A percentile compares a stretch with the other conserved stretches of the same genome.
Conservation (phyloP, 2,888 invertebrate genomes). For the Diachrysia chrysitis region DNA sequence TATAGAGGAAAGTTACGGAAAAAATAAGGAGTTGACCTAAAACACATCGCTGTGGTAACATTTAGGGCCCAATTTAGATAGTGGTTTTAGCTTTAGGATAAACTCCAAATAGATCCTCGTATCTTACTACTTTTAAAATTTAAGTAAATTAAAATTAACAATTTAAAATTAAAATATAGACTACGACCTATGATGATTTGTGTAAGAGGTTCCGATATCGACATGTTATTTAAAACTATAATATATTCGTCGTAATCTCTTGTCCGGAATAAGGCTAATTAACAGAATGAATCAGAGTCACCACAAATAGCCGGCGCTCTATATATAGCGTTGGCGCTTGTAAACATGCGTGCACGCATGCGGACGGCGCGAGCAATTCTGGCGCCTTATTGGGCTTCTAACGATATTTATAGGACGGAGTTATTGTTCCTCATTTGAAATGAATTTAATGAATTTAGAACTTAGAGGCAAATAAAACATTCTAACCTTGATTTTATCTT, state of each 20-base stretch:
- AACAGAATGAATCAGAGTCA: slow-evolving; percentile 58
- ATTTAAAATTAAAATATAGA: too few species aligned
- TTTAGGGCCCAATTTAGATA: not conserved
- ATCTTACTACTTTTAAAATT: too few species aligned
- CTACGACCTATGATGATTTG: not conserved
- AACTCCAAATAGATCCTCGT: not conserved
- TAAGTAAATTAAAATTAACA: too few species aligned
- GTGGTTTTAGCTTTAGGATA: not conserved
- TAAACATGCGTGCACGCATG: slow-evolving; percentile 62
- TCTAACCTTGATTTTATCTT: not conserved
- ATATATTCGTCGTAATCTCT: slow-evolving; percentile 34
- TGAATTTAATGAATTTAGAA: slow-evolving; percentile 7
- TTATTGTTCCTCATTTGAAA: slow-evolving; percentile 34
- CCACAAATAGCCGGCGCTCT: slow-evolving; percentile 53
- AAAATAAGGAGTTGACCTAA: not conserved
- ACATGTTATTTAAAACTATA: slow-evolving; percentile 34
- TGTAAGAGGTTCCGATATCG: slow-evolving; percentile 18
- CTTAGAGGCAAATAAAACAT: not conserved
- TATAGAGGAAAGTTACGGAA: not conserved
- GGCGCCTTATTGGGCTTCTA: slow-evolving; percentile 56
- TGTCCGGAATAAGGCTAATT: slow-evolving; percentile 54
- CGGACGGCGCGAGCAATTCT: slow-evolving; percentile 46
- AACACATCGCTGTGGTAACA: not conserved
- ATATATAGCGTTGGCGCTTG: slow-evolving; percentile 58
- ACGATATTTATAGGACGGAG: slow-evolving; percentile 37